Conservation (phyloP, 92 coral and sea anemone species). For the Umimayanthus chanpuru region DNA sequence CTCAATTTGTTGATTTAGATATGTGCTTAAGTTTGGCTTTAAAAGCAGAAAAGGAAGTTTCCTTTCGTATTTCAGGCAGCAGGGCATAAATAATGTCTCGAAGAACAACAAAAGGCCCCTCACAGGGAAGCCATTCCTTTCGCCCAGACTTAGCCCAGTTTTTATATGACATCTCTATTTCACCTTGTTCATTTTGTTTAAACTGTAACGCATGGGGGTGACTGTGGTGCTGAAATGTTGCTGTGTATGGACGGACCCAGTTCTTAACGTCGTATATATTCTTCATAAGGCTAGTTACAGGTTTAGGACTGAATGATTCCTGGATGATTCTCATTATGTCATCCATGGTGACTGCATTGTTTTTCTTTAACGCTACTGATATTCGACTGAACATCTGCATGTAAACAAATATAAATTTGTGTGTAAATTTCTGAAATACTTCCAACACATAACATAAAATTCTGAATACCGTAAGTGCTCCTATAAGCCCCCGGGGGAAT, state of each 20-base stretch:
- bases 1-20: too few species aligned
- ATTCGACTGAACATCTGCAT: constrained; percentile 66
- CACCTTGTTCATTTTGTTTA: constrained; percentile 50
- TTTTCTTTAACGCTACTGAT: constrained; percentile 44
- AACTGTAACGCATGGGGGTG: constrained; percentile 64
- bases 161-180: constrained; percentile 61
- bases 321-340: constrained; percentile 41
- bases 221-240: constrained; percentile 52
- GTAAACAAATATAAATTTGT: too few species aligned
- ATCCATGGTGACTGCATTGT: constrained; percentile 36
- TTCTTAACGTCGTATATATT: constrained; percentile 61
- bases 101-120: constrained; percentile 29
- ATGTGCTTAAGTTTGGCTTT: too few species aligned
- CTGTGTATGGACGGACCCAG: constrained; percentile 53
- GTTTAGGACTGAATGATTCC: constrained; percentile 37
- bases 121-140: constrained; percentile 57
- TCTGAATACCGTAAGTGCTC: too few species aligned
- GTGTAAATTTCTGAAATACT: too few species aligned
- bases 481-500: too few species aligned
- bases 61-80: too few species aligned
- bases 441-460: too few species aligned
- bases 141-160: constrained; percentile 50
- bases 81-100: too few species aligned
- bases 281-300: constrained; percentile 31
- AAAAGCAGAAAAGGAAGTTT: too few species aligned